Percentiles rank a stretch among this genome's conserved stretches.
Evolutionary conservation across 2,113 vertebrate species (phyloP).

Genomic region (Serilophus lunatus): DNA sequence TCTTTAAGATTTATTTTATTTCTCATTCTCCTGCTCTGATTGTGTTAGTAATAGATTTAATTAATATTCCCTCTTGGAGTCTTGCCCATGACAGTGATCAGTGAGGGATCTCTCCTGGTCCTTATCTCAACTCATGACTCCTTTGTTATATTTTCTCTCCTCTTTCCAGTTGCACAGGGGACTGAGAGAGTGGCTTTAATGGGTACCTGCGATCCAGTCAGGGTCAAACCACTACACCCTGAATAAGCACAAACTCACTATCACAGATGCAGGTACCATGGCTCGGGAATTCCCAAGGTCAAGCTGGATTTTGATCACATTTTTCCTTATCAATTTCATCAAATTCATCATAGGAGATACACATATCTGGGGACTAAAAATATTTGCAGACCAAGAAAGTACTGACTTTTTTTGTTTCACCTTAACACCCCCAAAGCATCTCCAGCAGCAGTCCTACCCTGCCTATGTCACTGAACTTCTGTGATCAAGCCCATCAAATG

Average conservation of each 20-base stretch:
- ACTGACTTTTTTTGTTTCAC: not conserved
- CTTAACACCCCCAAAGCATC: not conserved
- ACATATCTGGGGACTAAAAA: not conserved
- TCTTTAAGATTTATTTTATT: too few relatives aligned
- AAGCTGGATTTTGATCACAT: not conserved
- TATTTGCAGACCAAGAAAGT: not conserved
- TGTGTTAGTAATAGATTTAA: too few relatives aligned
- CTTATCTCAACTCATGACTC: too few relatives aligned
- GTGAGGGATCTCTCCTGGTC: too few relatives aligned
- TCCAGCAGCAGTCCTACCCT: not conserved
- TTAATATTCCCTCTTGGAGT: too few relatives aligned
- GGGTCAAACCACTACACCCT: too few relatives aligned
- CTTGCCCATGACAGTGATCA: too few relatives aligned
- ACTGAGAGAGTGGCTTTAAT: too few relatives aligned
- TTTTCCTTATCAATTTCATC: not conserved
- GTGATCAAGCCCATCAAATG: not conserved
- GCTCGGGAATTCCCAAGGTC: not conserved
- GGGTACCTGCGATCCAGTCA: too few relatives aligned
- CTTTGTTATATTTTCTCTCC: too few relatives aligned
- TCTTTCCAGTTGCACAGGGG: too few relatives aligned
- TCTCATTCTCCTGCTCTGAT: too few relatives aligned
- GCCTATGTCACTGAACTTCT: not conserved
- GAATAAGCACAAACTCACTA: not conserved
- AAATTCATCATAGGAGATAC: not conserved
- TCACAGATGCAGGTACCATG: not conserved